Base-by-base conservation (phyloP, 1,140 invertebrate genomes). In the Amyelois transitella region DNA sequence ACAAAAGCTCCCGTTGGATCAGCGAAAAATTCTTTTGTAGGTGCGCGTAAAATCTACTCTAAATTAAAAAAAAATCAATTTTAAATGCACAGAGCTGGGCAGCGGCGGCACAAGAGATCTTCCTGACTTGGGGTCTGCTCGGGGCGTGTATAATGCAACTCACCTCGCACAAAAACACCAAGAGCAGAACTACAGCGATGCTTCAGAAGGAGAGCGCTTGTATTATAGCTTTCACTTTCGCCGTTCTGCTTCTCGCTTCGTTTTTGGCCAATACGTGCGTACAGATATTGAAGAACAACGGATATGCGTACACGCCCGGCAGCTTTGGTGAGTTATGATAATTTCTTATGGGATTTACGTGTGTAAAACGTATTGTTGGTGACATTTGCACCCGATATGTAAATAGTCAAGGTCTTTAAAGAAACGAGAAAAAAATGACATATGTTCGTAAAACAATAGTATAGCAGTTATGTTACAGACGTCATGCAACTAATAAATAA, bases 81-180 rank as follows among this genome's bases (percentile, higher is more conserved):
- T 38, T 38, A 38, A 38, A 38, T 38, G n/a, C 88, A 32, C 72
- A 95, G 92, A 94, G 94, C 60, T 98, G 96, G 96, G 89, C 95
- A 7, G 94, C 95, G 0, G 96, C 96, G 0, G 93, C 94, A 0
- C 92, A 95, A 74, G 96, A 97, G 88, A 93, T 93, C 0, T 97
- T 97, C 76, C 90, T 97, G 18, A 97, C 96, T 0, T 98, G 96
- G 96, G 95, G 95, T 7, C 76, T 97, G 0, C 86, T 97, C n/a
- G 95, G 96, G 0, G 93, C 95, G 1, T 95, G 95, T 47, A 91
- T 94, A 49, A 96, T 94, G 92, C 95, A 93, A 90, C 92, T 93
- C 60, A 92, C 94, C 64, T 95, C 95, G 66, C 92, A 94, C 75
- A 87, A 82, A 49, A 76, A 79, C 57, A 60, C 69, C 3, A 81